Conservation (phyloP, 2,888 invertebrate genomes). For the Acleris literana region DNA sequence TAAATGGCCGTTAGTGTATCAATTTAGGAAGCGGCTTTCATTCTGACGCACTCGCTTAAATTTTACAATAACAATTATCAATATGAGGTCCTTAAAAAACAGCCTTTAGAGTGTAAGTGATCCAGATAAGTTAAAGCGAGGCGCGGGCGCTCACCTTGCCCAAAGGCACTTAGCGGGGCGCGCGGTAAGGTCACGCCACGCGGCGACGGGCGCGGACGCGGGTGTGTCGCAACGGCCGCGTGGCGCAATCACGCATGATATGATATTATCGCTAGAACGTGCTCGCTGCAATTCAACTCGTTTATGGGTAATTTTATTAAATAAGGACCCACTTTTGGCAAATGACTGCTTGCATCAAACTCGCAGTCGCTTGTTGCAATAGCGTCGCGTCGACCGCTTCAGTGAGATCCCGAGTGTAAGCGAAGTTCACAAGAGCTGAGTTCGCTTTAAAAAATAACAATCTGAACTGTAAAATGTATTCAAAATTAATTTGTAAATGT, state of each 20-base stretch:
- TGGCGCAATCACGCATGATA: slow-evolving; percentile 15
- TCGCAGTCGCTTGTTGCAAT: no score
- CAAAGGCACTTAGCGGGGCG: slow-evolving; percentile 17
- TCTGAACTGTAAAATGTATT: no score
- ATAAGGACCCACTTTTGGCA: slow-evolving; percentile 26
- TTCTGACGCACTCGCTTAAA: no score
- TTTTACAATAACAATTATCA: no score
- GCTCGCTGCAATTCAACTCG: slow-evolving; percentile 23
- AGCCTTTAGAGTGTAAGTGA: no score
- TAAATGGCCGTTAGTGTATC: neutral
- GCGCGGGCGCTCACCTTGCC: slow-evolving; percentile 24
- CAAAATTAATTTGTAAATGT: no score
- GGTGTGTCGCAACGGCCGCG: slow-evolving; percentile 5
- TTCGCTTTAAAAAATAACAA: no score
- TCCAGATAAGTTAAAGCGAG: neutral
- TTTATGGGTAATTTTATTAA: slow-evolving; percentile 27
- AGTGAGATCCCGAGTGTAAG: no score
- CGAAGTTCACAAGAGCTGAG: no score
- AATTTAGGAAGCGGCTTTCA: no score
- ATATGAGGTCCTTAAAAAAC: no score
- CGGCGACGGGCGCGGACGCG: neutral
- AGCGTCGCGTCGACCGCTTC: no score
- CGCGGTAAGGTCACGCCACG: slow-evolving; percentile 23
- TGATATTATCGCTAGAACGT: slow-evolving; percentile 28
- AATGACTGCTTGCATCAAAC: slow-evolving; percentile 7